These are phyloP conservation scores for Pterobdella sp. DNA, from an alignment of 2,888 invertebrate species.

Conservation along the genomic window DNA sequence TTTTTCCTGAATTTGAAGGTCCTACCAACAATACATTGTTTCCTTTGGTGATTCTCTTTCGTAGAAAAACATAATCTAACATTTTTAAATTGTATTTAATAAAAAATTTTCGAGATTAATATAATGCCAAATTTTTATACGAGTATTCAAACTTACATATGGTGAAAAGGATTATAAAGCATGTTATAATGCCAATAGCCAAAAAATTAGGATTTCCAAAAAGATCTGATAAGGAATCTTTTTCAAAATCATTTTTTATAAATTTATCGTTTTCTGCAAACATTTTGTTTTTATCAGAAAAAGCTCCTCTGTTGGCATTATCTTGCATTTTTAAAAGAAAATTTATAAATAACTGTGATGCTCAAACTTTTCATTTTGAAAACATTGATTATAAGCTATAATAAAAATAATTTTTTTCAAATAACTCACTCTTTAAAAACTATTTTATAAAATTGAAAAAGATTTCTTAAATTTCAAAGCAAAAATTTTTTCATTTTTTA, in stretches of 20 bases:
- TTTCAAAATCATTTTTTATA: background rate
- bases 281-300: background rate
- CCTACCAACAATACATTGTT: constrained; percentile 66
- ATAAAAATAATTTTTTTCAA: no score
- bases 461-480: no score
- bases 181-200: constrained; percentile 2
- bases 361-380: no score
- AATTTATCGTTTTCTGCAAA: background rate
- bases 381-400: no score
- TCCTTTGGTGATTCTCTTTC: constrained; percentile 38
- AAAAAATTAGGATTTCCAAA: background rate
- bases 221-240: background rate
- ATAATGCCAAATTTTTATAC: background rate
- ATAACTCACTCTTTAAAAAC: no score
- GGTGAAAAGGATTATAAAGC: constrained; percentile 14
- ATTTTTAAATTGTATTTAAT: background rate
- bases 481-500: no score
- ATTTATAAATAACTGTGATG: no score
- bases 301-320: background rate
- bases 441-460: no score
- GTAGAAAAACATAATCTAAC: constrained; percentile 28
- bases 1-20: constrained; percentile 82
- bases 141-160: constrained; percentile 7
- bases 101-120: background rate
- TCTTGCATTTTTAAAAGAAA: no score